Percentiles rank a stretch among this genome's conserved stretches.
phyloP scores from a whole-genome alignment of 2,888 invertebrate species.

The Fragum fragum region DNA sequence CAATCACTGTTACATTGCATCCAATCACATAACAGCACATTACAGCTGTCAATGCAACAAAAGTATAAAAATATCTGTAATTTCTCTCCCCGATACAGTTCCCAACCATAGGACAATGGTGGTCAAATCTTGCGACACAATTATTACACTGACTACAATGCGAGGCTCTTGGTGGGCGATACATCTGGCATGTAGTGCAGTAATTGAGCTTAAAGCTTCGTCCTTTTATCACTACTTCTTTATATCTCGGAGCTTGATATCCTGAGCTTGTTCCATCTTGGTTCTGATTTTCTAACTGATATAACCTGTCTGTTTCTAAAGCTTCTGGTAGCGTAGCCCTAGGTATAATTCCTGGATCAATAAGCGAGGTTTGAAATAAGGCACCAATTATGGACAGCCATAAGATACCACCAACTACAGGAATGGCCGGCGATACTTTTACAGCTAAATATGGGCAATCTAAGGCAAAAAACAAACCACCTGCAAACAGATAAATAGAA shows the following conservation, averaged over 20 bases:
- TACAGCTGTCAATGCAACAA: conserved; percentile 57
- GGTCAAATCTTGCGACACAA: conserved; percentile 67
- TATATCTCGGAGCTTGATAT: conserved; percentile 56
- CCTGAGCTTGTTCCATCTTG: conserved; percentile 47
- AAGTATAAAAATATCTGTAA: conserved; percentile 65
- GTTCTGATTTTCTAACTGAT: conserved; percentile 51
- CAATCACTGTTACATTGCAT: conserved; percentile 63
- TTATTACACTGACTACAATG: conserved; percentile 68
- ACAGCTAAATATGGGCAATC: conserved; percentile 63
- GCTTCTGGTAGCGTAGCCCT: conserved; percentile 63
- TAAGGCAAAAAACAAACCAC: conserved; percentile 64
- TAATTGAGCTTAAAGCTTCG: conserved; percentile 59
- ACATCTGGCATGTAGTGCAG: conserved; percentile 67
- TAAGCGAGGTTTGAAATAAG: conserved; percentile 58
- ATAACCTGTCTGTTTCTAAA: conserved; percentile 59
- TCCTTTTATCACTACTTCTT: conserved; percentile 60
- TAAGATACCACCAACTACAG: conserved; percentile 61
- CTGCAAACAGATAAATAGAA: conserved; percentile 47
- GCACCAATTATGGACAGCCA: conserved; percentile 61
- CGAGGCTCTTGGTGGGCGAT: conserved; percentile 61
- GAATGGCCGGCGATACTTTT: conserved; percentile 63
- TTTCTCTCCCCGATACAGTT: conserved; percentile 66
- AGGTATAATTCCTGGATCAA: conserved; percentile 67
- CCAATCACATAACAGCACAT: conserved; percentile 64
- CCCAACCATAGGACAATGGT: conserved; percentile 68